A percentile compares a stretch with the other conserved stretches of the same genome.
Conservation (phyloP, 2,888 invertebrate genomes). For the Rhamnusium bicolor region DNA sequence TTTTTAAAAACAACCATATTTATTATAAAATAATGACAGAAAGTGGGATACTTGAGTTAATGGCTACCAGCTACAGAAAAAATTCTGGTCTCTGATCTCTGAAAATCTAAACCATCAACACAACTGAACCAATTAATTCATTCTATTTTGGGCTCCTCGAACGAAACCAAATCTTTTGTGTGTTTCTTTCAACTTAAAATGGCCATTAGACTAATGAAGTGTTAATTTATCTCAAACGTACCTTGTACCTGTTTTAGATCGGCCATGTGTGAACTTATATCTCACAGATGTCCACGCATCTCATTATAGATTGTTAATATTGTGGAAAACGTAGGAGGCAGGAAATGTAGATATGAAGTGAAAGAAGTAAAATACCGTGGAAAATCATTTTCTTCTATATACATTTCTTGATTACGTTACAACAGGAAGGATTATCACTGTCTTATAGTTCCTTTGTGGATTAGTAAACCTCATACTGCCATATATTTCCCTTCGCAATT, state of each 20-base stretch:
- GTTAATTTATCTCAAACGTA: constrained; percentile 47
- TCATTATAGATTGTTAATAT: constrained; percentile 14
- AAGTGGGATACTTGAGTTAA: no score
- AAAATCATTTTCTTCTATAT: no score
- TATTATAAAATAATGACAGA: no score
- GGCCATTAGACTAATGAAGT: constrained; percentile 52
- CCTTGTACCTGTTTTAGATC: constrained; percentile 24
- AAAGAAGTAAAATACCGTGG: background rate
- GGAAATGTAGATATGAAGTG: background rate
- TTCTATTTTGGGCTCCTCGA: background rate
- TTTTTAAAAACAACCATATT: no score
- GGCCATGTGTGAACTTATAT: constrained; percentile 36
- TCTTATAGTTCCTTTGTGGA: no score
- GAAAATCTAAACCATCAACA: no score
- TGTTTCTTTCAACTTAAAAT: constrained; percentile 28
- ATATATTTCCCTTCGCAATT: no score
- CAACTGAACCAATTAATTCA: background rate
- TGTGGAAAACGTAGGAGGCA: background rate
- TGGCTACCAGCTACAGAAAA: no score
- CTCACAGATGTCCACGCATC: constrained; percentile 33
- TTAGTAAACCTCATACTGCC: no score
- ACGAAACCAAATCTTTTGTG: background rate
- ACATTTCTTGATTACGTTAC: no score
- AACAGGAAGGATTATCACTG: no score
- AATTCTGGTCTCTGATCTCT: no score